Evolutionary conservation across 2,888 invertebrate genomes (phyloP).

Genomic region (Andricus curvator): DNA sequence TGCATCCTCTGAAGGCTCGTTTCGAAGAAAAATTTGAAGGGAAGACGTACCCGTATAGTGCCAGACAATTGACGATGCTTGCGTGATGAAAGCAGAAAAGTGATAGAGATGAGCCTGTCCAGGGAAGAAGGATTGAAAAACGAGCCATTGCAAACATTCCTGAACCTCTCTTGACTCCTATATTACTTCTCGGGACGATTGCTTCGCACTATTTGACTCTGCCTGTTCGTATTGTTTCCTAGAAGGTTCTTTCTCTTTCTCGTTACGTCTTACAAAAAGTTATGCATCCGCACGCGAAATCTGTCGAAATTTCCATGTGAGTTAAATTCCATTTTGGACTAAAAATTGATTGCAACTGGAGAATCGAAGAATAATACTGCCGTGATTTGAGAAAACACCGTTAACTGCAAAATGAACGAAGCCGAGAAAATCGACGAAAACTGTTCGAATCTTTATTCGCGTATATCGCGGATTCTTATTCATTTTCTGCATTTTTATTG

Average conservation of each 20-base stretch:
- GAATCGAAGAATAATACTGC: not conserved
- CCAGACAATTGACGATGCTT: not conserved
- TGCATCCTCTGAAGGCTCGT: not conserved
- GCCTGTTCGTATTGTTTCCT: not conserved
- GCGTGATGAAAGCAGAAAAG: constrained; percentile 8
- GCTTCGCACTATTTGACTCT: not conserved
- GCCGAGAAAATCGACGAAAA: too few relatives aligned
- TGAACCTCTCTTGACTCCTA: not conserved
- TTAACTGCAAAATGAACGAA: too few relatives aligned
- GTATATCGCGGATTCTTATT: too few relatives aligned
- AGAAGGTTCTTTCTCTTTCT: not conserved
- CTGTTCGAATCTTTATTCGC: too few relatives aligned
- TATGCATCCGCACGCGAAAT: not conserved
- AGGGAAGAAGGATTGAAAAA: constrained; percentile 15
- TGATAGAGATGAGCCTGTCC: constrained; percentile 6
- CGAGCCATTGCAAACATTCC: constrained; percentile 8
- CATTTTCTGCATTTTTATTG: too few relatives aligned
- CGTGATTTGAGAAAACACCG: too few relatives aligned
- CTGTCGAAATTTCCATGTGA: not conserved
- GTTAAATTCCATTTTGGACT: not conserved
- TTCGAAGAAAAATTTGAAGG: not conserved
- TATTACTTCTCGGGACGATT: constrained; percentile 5
- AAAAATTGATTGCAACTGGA: not conserved
- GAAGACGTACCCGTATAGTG: not conserved
- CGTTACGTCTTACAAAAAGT: not conserved